Base-by-base conservation (phyloP, 1,140 invertebrate species). In the Hycleus phaleratus region DNA sequence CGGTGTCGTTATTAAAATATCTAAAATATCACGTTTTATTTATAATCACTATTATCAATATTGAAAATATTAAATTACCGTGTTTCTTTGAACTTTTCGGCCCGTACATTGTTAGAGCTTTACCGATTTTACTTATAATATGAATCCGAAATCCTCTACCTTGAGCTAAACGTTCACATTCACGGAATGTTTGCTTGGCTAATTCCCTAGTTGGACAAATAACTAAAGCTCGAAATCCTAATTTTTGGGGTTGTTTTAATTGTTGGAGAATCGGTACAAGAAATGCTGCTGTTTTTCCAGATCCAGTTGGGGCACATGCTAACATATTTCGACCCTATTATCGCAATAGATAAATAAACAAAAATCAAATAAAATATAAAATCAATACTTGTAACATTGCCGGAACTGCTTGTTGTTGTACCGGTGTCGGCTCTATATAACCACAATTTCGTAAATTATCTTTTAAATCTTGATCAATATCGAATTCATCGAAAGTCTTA, bases 1-100 rank as follows among this genome's bases (percentile, higher is more conserved):
- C n/a, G 96, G 97, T 5, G 96, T 98, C 43, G 93, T 94, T 38
- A 98, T 88, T 4, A 99, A 77, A 67, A 99, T 90, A 82, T 98
- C 93, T 87, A 71, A 50, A 81, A 82, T 26, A 32, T 32, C 32
- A 18, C 18, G 18, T 48, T 44, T 58, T 49, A 46, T 46, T 54
- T 24, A 46, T 24, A 8, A 18, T 46, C 18, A 26, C 12, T 48
- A 40, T 42, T 44, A 44, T 6, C 9, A 40, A 45, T 26, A 25
- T 26, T 26, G 12, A 12, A 43, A 62, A 60, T 61, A 46, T 57
- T 46, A 45, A 58, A 53, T 71, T 73, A 86, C 85, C 85, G 79
- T 81, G 86, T 71, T 85, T 86, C 62, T 84, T 71, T 12, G 79
- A 78, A 60, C 81, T 81, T 59, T 84, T 82, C 2, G 80, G 74